Evolutionary conservation across 2,113 vertebrate genomes (phyloP).

Genomic region (Grantiella picta): DNA sequence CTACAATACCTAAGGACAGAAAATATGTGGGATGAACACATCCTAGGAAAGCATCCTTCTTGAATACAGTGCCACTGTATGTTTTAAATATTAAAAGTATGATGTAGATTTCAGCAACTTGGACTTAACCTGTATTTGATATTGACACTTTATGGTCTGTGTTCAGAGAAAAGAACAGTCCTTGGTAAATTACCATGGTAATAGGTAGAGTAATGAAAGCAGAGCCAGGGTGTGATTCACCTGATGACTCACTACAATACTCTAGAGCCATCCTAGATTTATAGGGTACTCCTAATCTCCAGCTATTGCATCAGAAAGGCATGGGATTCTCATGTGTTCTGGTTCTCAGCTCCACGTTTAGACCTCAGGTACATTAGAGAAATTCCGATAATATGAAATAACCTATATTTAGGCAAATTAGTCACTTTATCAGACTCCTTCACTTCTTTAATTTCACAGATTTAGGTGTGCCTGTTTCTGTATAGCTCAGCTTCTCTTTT

Average conservation of each 20-base stretch:
- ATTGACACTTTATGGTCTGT: not conserved
- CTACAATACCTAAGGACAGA: not conserved
- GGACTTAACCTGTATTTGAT: not conserved
- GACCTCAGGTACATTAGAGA: not conserved
- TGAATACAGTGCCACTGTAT: not conserved
- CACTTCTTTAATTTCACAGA: not conserved
- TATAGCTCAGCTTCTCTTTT: not conserved
- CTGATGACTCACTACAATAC: not conserved
- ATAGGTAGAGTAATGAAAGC: not conserved
- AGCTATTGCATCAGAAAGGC: not conserved
- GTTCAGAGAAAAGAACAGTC: not conserved
- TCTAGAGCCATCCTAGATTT: not conserved
- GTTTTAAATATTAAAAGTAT: not conserved
- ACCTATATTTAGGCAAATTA: not conserved
- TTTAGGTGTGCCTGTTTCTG: not conserved
- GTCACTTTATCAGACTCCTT: not conserved
- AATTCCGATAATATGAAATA: not conserved
- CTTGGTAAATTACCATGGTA: not conserved
- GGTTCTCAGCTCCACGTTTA: not conserved
- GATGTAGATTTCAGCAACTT: not conserved
- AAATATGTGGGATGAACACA: not conserved
- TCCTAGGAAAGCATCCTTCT: not conserved
- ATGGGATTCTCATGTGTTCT: not conserved
- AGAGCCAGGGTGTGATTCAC: not conserved
- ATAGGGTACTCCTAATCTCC: not conserved